Conservation (phyloP, 2,113 vertebrate species). For the Anser cygnoides region DNA sequence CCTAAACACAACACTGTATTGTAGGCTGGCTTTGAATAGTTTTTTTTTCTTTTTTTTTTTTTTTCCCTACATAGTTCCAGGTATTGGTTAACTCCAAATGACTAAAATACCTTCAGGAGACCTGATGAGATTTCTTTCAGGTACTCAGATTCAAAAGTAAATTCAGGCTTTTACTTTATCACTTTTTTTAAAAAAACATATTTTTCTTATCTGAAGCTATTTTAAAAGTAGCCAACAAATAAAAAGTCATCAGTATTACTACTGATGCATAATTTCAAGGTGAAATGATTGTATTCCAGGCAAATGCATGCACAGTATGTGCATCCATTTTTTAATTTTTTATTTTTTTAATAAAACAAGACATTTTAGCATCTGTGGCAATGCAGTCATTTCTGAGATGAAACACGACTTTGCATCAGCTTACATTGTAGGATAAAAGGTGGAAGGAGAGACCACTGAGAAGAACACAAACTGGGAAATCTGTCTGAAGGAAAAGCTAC, state of each 20-base stretch:
- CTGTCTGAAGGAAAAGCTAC: background rate
- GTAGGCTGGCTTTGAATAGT: constrained; percentile 5
- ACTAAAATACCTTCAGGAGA: constrained; percentile 62
- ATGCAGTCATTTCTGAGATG: background rate
- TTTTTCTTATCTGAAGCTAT: background rate
- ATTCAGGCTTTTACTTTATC: background rate
- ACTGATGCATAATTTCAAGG: background rate
- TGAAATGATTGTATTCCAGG: background rate
- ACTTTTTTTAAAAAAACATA: background rate
- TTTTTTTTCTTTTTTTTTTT: background rate
- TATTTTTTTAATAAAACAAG: background rate
- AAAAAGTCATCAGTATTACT: background rate
- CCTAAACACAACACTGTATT: constrained; percentile 27
- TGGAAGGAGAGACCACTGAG: background rate
- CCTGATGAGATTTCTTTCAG: background rate
- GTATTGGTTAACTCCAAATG: constrained; percentile 71
- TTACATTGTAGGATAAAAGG: background rate
- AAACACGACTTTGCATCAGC: background rate
- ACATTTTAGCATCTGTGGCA: background rate
- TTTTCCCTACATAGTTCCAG: background rate
- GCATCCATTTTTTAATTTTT: background rate
- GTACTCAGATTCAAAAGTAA: background rate
- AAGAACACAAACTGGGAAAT: background rate
- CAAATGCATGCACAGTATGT: background rate
- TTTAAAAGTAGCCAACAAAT: background rate